Evolutionary conservation across 2,888 invertebrate genomes (phyloP).

Genomic region (Vannuccia rotundouncinata): DNA sequence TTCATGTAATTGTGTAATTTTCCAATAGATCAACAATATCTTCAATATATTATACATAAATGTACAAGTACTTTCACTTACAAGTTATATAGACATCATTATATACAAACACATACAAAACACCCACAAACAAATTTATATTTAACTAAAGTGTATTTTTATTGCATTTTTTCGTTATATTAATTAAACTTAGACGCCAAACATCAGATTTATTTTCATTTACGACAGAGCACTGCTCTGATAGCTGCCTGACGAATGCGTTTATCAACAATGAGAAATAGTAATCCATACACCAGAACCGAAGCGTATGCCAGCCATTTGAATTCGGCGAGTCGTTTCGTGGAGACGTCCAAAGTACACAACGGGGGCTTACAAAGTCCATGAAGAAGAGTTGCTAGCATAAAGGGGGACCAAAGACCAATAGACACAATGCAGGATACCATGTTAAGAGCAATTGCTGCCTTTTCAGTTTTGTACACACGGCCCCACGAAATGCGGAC

Average conservation of each 20-base stretch:
- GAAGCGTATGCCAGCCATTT: slow-evolving; percentile 43
- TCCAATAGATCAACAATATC: no score
- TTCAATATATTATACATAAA: no score
- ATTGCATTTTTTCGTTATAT: no score
- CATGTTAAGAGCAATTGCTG: slow-evolving; percentile 35
- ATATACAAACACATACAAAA: no score
- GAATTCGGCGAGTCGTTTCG: slow-evolving; percentile 37
- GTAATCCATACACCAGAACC: slow-evolving; percentile 40
- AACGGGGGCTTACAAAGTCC: slow-evolving; percentile 27
- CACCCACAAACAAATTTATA: no score
- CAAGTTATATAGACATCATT: no score
- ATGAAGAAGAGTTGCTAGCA: slow-evolving; percentile 34
- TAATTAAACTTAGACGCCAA: no score
- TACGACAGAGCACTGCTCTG: neutral
- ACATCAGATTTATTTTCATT: no score
- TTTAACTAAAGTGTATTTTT: no score
- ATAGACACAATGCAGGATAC: slow-evolving; percentile 30
- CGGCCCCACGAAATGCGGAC: slow-evolving; percentile 30
- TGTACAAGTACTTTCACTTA: no score
- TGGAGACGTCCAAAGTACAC: slow-evolving; percentile 25
- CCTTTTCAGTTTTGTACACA: slow-evolving; percentile 36
- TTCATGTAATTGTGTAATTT: no score
- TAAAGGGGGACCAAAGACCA: slow-evolving; percentile 38
- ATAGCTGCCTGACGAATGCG: slow-evolving; percentile 22
- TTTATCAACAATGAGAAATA: slow-evolving; percentile 38